A percentile compares a stretch with the other conserved stretches of the same genome.
These are phyloP conservation scores for Spatulosminthurus flaviceps DNA, from an alignment of 2,888 invertebrate genomes.

Conservation along the genomic window DNA sequence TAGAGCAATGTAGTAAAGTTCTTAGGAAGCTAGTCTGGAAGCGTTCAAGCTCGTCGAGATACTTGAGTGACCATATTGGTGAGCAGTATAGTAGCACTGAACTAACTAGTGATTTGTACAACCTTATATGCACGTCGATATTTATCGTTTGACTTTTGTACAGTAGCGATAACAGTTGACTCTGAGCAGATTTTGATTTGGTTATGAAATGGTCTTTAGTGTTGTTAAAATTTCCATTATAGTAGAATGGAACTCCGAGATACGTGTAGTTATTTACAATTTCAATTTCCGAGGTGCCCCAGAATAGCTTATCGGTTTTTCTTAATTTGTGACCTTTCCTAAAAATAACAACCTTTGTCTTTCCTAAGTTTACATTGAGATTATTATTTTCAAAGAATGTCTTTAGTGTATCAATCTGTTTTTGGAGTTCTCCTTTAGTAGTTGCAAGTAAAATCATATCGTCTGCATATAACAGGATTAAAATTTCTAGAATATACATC, in stretches of 20 bases:
- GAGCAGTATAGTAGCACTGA: conserved; percentile 17
- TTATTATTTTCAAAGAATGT: conserved; percentile 9
- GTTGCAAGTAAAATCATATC: conserved; percentile 14
- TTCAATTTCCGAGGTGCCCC: not conserved
- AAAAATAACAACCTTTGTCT: conserved; percentile 18
- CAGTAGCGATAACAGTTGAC: not conserved
- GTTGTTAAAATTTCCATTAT: not conserved
- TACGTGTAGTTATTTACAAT: not conserved
- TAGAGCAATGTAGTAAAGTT: not conserved
- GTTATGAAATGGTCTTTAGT: not conserved
- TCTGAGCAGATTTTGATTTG: not conserved
- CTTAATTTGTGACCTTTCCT: not conserved
- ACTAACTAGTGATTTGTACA: not conserved
- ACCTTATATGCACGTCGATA: not conserved
- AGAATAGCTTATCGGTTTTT: not conserved
- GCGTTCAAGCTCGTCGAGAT: not conserved
- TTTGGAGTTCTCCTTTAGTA: not conserved
- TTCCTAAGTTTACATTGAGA: not conserved
- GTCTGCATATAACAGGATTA: conserved; percentile 16
- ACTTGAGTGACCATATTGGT: not conserved
- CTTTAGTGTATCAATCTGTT: not conserved
- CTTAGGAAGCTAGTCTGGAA: not conserved
- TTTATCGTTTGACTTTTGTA: not conserved
- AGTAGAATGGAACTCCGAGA: not conserved
- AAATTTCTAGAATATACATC: not conserved